Percentiles rank a stretch among this genome's conserved stretches.
Evolutionary conservation across 1,140 invertebrate species (phyloP).

Genomic region (Drosophila pseudoananassae): DNA sequence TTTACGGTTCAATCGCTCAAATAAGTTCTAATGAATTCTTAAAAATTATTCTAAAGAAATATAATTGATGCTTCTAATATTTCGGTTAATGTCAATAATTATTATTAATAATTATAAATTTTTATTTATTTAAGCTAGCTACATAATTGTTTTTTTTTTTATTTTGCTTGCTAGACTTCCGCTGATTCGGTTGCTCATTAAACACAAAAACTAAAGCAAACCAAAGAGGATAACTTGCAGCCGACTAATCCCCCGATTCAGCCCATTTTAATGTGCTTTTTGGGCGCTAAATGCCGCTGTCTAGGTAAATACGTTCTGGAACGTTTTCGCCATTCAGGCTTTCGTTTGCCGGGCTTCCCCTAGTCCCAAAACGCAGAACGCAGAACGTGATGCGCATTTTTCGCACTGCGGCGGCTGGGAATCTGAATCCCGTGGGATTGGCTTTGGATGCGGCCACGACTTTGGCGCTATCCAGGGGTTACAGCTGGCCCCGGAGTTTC

Average conservation of each 20-base stretch:
- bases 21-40: no score
- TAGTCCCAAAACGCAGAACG: constrained; percentile 66
- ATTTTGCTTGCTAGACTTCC: constrained; percentile 22
- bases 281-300: constrained; percentile 59
- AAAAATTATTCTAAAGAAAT: no score
- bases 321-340: constrained; percentile 45
- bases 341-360: constrained; percentile 1
- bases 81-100: no score
- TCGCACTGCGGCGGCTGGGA: constrained; percentile 59
- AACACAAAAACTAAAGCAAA: constrained; percentile 22
- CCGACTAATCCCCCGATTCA: constrained; percentile 20
- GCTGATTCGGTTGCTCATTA: constrained; percentile 42
- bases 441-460: constrained; percentile 7
- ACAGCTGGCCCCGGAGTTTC: constrained; percentile 20
- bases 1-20: no score
- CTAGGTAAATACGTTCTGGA: constrained; percentile 66
- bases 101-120: no score
- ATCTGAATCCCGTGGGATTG: constrained; percentile 29
- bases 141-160: constrained; percentile 1
- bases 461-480: constrained; percentile 13
- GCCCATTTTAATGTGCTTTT: constrained; percentile 49
- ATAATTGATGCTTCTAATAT: no score
- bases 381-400: constrained; percentile 79
- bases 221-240: neutral
- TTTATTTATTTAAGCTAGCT: no score